Base-by-base conservation (phyloP, 2,797 vertebrate species). In the Telmatherina bonti region DNA sequence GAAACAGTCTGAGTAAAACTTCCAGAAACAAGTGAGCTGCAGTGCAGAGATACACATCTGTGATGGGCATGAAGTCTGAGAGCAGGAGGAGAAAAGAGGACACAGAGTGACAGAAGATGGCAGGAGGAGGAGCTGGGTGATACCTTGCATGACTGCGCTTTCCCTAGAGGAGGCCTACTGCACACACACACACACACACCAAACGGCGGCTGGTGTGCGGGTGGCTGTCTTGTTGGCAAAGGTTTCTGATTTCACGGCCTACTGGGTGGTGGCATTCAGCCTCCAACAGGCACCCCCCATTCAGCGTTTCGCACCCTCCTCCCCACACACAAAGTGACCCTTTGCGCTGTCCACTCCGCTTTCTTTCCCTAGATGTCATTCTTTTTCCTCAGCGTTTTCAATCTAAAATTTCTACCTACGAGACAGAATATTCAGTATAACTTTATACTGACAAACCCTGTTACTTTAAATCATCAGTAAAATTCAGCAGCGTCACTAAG, bases 231-330 rank as follows among this genome's bases (percentile, higher is more conserved):
- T 67, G 55, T 94, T 89, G 87, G 93, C 89, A 87, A 20, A 64
- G 88, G 79, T 84, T 92, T 93, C 90, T 90, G 93, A 94, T 85
- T 91, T 93, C 91, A 89, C 67, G 78, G 92, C 85, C 92, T 89
- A 85, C 87, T 94, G 92, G 69, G 85, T 93, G 90, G 92, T 81
- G 30, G 88, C 86, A 79, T 81, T 91, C 89, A 86, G 27, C 86
- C 71, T 90, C 88, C 90, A 88, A 90, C 90, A 93, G 86, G 72
- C 90, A 82, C 81, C 89, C 86, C 90, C 76, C 74, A 90, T 91
- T 92, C 87, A 89, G 78, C 68, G 67, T 76, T 88, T 84, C 76
- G 66, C 83, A 76, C 78, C 58, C 64, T 15, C 33, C 33, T 72
- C 59, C 67, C 63, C 92, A 84, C 69, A 74, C 72, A 72, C 70